Evolutionary conservation across 1,140 invertebrate species (phyloP), one percentile per base, ranked within the genome.

Genomic region (Apis laboriosa): DNA sequence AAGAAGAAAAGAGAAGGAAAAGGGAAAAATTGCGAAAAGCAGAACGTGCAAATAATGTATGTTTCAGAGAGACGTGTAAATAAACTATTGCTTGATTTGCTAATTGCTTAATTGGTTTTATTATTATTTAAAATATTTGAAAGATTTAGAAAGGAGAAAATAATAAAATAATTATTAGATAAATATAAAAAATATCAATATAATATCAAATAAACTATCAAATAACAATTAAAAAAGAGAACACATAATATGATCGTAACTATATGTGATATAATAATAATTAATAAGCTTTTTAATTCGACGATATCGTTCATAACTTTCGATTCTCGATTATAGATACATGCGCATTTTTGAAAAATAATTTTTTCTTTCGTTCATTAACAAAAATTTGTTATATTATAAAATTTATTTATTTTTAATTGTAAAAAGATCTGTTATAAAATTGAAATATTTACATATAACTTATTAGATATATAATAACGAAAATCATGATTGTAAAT

Each of bases 21-120:
- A 66, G 49, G 17, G 70, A 60, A 28, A 67, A 78, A 79, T 19
- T 60, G 15, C 12, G 12, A 8, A 79, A 43, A 43, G 8, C 12
- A 13, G 56, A 67, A 2, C 56, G 61, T 53, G 34, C 24, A 17
- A 64, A 73, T 43, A 43, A 43, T n/a, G 24, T 66, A 19, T 80
- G 61, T 80, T 60, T 73, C 28, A 55, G 43, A 15, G 60, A 71
- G 17, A 72, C 9, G 13, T 83, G 72, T 58, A 67, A 81, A 67
- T 81, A 66, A 76, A 76, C 19, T 61, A 51, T 9, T n/a, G 28
- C 21, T 34, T 12, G 13, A 58, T 13, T 56, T 68, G 4, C 15
- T 19, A 24, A 24, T 24, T 24, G 17, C 13, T 58, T 70, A 9
- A 55, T 1, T 15, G 4, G 7, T 78, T 58, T 64, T 17, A 43